These are phyloP conservation scores for Chrysolina americana DNA, from an alignment of 2,888 invertebrate species.

Conservation along the genomic window DNA sequence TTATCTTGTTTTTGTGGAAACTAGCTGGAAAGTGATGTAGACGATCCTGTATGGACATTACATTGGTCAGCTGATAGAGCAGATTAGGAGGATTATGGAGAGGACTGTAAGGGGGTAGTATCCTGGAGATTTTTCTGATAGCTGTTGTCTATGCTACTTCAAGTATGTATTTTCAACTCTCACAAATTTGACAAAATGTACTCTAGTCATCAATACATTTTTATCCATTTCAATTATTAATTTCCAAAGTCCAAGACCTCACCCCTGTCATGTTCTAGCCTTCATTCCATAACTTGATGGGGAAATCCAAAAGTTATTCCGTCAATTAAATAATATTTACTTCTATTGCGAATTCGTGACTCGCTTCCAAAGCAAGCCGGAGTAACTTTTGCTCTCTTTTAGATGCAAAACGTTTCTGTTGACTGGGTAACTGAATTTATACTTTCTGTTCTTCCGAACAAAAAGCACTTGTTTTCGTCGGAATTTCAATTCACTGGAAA, in stretches of 20 bases:
- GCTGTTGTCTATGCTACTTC: too few species aligned
- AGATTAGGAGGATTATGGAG: too few species aligned
- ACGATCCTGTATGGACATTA: too few species aligned
- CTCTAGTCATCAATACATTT: neutral
- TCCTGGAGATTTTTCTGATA: too few species aligned
- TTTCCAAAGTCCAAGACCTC: neutral
- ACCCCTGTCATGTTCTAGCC: neutral
- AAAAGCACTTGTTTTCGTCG: conserved; percentile 24
- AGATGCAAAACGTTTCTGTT: conserved; percentile 38
- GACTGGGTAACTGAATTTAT: conserved; percentile 34
- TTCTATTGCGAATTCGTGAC: conserved; percentile 1
- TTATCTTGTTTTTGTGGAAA: too few species aligned
- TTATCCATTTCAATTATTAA: neutral
- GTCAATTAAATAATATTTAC: conserved; percentile 21
- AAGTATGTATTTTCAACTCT: too few species aligned
- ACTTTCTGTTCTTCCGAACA: conserved; percentile 31
- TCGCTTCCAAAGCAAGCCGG: neutral
- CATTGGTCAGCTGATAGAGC: too few species aligned
- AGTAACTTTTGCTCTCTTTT: conserved; percentile 25
- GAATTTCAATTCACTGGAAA: conserved; percentile 15
- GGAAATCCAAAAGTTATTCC: conserved; percentile 5
- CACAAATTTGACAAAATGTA: too few species aligned
- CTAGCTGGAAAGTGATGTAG: too few species aligned
- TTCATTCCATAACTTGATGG: conserved; percentile 2
- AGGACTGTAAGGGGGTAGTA: too few species aligned